Conservation (phyloP, 2,113 vertebrate species). For the Lycocorax pyrrhopterus region DNA sequence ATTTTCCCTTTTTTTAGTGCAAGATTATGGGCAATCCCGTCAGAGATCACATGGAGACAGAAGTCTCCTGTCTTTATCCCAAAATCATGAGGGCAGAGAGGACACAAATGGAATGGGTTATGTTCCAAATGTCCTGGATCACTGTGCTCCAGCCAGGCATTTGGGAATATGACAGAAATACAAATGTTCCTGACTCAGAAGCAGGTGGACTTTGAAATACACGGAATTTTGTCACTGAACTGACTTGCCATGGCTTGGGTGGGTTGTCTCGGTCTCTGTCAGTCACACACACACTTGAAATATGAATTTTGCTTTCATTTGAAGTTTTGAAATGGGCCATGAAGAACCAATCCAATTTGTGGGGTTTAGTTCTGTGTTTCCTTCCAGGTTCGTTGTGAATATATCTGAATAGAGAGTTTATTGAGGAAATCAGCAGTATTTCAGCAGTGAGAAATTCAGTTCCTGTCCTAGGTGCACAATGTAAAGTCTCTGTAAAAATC, state of each 20-base stretch:
- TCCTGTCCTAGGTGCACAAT: background rate
- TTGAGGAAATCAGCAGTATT: background rate
- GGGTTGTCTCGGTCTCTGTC: background rate
- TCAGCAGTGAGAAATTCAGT: background rate
- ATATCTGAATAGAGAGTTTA: background rate
- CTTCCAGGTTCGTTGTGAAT: background rate
- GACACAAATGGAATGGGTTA: background rate
- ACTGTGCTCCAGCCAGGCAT: background rate
- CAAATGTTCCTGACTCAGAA: background rate
- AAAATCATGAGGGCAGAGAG: background rate
- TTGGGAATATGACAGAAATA: background rate
- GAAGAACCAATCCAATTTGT: background rate
- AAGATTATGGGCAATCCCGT: background rate
- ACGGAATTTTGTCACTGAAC: background rate
- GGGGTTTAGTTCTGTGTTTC: background rate
- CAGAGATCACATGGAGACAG: background rate
- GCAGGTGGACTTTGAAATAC: background rate
- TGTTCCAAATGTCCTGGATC: background rate
- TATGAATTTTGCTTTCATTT: background rate
- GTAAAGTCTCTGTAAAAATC: background rate
- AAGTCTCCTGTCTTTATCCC: background rate
- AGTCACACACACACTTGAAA: background rate
- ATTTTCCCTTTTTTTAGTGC: background rate
- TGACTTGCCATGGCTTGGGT: background rate
- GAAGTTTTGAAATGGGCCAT: background rate